Evolutionary conservation across 2,797 vertebrate species (phyloP).

Genomic region (Tapera naevia): DNA sequence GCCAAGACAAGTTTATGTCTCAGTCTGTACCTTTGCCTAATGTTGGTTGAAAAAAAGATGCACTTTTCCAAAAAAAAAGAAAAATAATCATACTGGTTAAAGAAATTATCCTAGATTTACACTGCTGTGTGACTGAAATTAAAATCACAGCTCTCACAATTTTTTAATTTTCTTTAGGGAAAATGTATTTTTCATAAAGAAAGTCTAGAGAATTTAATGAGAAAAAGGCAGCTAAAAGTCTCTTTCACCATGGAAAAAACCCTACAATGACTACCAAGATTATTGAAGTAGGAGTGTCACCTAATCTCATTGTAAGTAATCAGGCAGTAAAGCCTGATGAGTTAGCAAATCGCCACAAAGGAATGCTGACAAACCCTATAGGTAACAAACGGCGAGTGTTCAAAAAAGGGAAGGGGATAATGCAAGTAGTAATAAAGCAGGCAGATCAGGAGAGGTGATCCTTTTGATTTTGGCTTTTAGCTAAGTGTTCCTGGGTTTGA

Average conservation of each 20-base stretch:
- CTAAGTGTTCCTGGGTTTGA: neutral
- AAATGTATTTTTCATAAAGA: neutral
- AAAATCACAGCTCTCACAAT: neutral
- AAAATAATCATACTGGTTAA: neutral
- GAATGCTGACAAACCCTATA: constrained; percentile 1
- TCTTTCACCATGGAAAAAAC: neutral
- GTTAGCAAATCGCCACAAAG: constrained; percentile 16
- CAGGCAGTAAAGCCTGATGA: constrained; percentile 1
- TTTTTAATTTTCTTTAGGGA: neutral
- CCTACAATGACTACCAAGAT: neutral
- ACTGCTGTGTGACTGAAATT: neutral
- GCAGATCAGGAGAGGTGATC: neutral
- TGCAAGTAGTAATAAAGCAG: neutral
- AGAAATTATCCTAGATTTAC: neutral
- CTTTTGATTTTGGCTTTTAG: neutral
- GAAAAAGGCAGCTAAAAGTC: neutral
- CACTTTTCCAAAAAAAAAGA: neutral
- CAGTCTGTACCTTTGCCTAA: neutral
- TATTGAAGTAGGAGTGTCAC: neutral
- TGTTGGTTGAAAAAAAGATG: neutral
- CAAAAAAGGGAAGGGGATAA: neutral
- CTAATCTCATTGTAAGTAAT: constrained; percentile 21
- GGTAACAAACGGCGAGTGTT: neutral
- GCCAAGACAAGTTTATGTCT: neutral
- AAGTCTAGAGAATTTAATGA: neutral